Evolutionary conservation across 2,888 invertebrate species (phyloP), one percentile per base, ranked within the genome.

Genomic region (Cinara cedri): DNA sequence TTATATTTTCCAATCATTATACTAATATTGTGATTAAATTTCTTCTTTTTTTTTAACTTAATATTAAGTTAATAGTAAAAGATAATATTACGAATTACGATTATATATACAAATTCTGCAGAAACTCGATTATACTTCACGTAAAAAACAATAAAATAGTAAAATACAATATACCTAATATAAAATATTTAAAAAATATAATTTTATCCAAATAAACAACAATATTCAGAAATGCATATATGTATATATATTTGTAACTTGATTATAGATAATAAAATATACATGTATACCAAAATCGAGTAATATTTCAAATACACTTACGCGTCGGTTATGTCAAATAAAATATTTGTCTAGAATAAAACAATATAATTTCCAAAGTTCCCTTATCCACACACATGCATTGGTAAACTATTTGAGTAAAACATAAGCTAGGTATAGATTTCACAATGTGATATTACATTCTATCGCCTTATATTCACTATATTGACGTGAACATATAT

Each of bases 391-490:
- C 60, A 26, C 26, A 9, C 26, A 9, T 24, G 16, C 26, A 24
- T 3, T 24, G 16, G 26, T 60, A 60, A 34, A 14, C 16, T 60
- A 10, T 34, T 60, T 9, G 3, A 26, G n/a, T 11, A 42, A 63
- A 63, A 11, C 4, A 13, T 63, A 19, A 34, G 10, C 0, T 51
- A 16, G 26, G 70, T 55, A 44, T 10, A 42, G 70, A 55, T 71
- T 55, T 55, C 16, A 71, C 42, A 14, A 55, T 16, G 9, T 21
- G 55, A 70, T 70, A 70, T 34, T 26, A 26, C 34, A 21, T 55
- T 55, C 4, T 19, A 1, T 19, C 19, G 54, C 34, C 34, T 34
- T 34, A 34, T 54, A 54, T 51, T 21, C 9, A 71, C 55, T 70
- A 55, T n/a, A n/a, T 34, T 19, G 34, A 72, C 26, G 13, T 46